A percentile compares a stretch with the other conserved stretches of the same genome.
Evolutionary conservation across 92 coral and sea anemone species (phyloP).

Genomic region (Metridium senile): DNA sequence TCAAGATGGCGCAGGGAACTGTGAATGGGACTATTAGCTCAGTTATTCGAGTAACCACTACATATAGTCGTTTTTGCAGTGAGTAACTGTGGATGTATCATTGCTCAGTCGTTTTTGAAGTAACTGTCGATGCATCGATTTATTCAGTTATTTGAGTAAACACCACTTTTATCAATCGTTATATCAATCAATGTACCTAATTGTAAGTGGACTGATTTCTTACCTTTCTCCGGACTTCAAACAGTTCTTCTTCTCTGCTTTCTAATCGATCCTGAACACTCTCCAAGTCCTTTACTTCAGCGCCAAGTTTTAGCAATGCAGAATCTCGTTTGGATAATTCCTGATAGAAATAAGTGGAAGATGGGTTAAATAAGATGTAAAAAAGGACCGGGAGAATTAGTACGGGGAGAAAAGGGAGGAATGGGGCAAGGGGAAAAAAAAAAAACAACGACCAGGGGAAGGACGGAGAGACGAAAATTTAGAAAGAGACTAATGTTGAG

Average conservation of each 20-base stretch:
- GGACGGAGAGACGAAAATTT: too few species aligned
- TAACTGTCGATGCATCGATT: too few species aligned
- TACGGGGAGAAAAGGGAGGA: background rate
- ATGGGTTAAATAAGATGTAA: background rate
- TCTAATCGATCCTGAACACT: constrained; percentile 58
- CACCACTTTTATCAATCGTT: too few species aligned
- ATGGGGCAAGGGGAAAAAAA: background rate
- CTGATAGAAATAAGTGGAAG: constrained; percentile 26
- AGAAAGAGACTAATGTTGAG: too few species aligned
- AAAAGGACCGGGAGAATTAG: background rate
- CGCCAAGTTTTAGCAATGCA: constrained; percentile 82
- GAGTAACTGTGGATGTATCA: background rate
- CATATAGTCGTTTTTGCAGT: too few species aligned
- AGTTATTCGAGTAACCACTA: too few species aligned
- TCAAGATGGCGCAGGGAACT: too few species aligned
- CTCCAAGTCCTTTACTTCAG: constrained; percentile 80
- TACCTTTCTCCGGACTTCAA: constrained; percentile 77
- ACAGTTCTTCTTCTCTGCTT: constrained; percentile 63
- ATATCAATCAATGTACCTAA: background rate
- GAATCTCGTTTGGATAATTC: constrained; percentile 82
- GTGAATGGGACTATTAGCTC: too few species aligned
- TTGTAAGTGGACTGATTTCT: background rate
- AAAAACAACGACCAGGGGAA: background rate
- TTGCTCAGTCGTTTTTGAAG: too few species aligned
- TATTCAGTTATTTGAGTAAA: too few species aligned